Conservation (phyloP, 2,888 invertebrate genomes). For the Eurytoma californica region DNA sequence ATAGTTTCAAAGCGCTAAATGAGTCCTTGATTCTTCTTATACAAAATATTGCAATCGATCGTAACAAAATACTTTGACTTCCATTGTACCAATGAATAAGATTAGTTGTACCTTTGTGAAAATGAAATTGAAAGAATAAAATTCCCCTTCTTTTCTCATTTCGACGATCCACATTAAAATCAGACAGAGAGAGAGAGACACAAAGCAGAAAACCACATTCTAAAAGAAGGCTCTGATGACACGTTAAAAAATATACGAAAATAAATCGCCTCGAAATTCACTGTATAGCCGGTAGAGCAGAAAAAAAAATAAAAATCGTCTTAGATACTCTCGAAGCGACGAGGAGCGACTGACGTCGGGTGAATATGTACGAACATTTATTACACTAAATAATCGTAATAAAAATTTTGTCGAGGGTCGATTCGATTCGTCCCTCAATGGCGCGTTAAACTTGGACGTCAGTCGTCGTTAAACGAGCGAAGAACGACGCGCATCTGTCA, state of each 20-base stretch:
- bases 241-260: slow-evolving; percentile 20
- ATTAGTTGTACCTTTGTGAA: slow-evolving; percentile 26
- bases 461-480: not conserved
- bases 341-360: not conserved
- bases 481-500: slow-evolving; percentile 28
- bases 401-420: too few relatives aligned
- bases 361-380: not conserved
- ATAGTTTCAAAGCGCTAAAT: slow-evolving; percentile 40
- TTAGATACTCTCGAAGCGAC: slow-evolving; percentile 27
- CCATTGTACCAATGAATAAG: slow-evolving; percentile 36
- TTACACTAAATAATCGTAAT: not conserved
- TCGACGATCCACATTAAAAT: not conserved
- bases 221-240: slow-evolving; percentile 37
- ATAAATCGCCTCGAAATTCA: slow-evolving; percentile 40
- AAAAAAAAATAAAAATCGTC: slow-evolving; percentile 36
- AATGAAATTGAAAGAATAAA: slow-evolving; percentile 27
- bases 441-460: not conserved
- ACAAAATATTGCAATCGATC: slow-evolving; percentile 38
- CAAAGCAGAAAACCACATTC: slow-evolving; percentile 28
- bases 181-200: slow-evolving; percentile 1
- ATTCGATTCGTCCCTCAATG: too few relatives aligned
- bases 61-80: slow-evolving; percentile 43
- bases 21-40: slow-evolving; percentile 30
- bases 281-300: slow-evolving; percentile 14
- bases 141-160: not conserved